Evolutionary conservation across 2,797 vertebrate species (phyloP).

Genomic region (Pipistrellus pipistrellus): DNA sequence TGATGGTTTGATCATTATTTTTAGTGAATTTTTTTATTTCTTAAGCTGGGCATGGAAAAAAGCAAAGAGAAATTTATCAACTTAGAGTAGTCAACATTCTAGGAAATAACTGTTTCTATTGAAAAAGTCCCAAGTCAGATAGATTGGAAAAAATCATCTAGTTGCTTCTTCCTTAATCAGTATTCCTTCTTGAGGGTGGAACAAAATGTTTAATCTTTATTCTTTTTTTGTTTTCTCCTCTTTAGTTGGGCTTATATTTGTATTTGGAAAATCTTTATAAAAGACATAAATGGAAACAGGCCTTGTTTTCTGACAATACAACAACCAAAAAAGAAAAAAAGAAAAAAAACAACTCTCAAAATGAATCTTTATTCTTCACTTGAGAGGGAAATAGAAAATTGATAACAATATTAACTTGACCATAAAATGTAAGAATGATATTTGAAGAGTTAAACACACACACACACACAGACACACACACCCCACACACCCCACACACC

Average conservation of each 20-base stretch:
- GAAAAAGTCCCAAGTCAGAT: neutral
- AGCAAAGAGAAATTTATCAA: neutral
- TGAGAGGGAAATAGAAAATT: neutral
- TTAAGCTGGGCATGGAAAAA: neutral
- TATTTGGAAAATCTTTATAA: constrained; percentile 28
- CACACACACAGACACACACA: neutral
- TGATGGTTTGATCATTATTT: neutral
- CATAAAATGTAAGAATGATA: neutral
- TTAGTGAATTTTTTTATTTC: constrained; percentile 37
- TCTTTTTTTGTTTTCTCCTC: neutral
- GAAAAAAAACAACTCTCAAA: neutral
- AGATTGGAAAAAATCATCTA: neutral
- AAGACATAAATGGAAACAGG: neutral
- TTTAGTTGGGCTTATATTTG: neutral
- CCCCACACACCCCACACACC: neutral
- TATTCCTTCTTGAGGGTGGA: neutral
- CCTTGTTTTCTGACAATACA: neutral
- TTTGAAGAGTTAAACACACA: neutral
- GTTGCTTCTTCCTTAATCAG: neutral
- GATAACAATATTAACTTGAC: neutral
- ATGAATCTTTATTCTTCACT: neutral
- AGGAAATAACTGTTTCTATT: neutral
- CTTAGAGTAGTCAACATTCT: neutral
- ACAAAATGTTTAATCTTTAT: neutral
- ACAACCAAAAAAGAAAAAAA: neutral